Evolutionary conservation across 2,888 invertebrate genomes (phyloP), one percentile per base, ranked within the genome.

Genomic region (Orthonevra nobilis): DNA sequence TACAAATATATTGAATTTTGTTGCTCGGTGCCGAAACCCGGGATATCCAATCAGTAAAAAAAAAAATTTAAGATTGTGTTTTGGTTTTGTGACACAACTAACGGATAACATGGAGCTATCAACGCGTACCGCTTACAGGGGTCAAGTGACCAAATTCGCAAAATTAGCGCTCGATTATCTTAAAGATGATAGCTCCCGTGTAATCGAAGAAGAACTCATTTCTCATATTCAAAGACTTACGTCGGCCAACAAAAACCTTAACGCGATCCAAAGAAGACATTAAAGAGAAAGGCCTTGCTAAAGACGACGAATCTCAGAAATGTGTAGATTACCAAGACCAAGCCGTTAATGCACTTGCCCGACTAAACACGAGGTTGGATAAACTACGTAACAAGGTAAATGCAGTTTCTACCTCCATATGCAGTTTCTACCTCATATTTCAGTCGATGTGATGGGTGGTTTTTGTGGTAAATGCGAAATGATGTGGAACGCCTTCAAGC

Each of bases 81-180:
- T n/a, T n/a, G n/a, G n/a, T n/a, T n/a, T n/a, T n/a, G n/a, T n/a
- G n/a, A n/a, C n/a, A n/a, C n/a, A n/a, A n/a, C n/a, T n/a, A n/a
- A n/a, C n/a, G n/a, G n/a, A n/a, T 5, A 30, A 56, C 28, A 56
- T 56, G 19, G 40, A 56, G 40, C 9, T 56, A 9, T 10, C 9
- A n/a, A n/a, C n/a, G n/a, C n/a, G n/a, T n/a, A n/a, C n/a, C n/a
- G n/a, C n/a, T n/a, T n/a, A n/a, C n/a, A 56, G 26, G 12, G 19
- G 20, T 14, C 34, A 46, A 36, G 10, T 46, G 5, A 30, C 42
- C 2, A 56, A 42, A 56, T 17, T 42, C 19, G 19, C 12, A 7
- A 56, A 56, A 40, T 3, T 30, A 9, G 56, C 40, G 9, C 4
- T 30, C 1, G 40, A 42, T 20, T 20, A 36, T 17, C n/a, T 36